These are phyloP conservation scores for Erpobdella octoculata DNA, from an alignment of 2,888 invertebrate genomes.

Conservation along the genomic window DNA sequence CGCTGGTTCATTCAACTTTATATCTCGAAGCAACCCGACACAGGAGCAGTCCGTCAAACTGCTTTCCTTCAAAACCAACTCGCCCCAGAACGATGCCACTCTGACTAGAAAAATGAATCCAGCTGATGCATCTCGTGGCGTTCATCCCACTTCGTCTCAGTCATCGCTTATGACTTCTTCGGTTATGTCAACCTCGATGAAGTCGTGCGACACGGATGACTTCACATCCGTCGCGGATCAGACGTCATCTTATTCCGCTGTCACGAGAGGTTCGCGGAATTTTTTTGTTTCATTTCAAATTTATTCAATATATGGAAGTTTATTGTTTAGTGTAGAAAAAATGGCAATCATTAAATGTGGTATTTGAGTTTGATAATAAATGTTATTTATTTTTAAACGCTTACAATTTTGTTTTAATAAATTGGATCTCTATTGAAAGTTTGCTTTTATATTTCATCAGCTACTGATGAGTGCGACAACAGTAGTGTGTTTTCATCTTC, in stretches of 20 bases:
- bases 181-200: not conserved
- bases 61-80: not conserved
- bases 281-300: not conserved
- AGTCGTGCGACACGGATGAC: not conserved
- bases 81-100: not conserved
- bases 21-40: no score
- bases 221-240: not conserved
- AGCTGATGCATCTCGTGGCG: not conserved
- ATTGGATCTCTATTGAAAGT: no score
- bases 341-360: no score
- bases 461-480: not conserved
- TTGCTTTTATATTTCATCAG: not conserved
- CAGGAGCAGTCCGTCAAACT: constrained; percentile 3
- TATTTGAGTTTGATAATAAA: no score
- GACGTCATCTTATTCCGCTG: constrained; percentile 7
- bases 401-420: no score
- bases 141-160: not conserved
- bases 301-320: not conserved
- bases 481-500: constrained; percentile 9
- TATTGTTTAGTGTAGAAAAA: no score
- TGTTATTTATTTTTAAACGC: no score
- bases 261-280: not conserved
- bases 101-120: not conserved
- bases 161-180: constrained; percentile 4
- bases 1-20: not conserved